These are phyloP conservation scores for Drosophila eohydei DNA, from an alignment of 2,888 invertebrate genomes.

Conservation along the genomic window DNA sequence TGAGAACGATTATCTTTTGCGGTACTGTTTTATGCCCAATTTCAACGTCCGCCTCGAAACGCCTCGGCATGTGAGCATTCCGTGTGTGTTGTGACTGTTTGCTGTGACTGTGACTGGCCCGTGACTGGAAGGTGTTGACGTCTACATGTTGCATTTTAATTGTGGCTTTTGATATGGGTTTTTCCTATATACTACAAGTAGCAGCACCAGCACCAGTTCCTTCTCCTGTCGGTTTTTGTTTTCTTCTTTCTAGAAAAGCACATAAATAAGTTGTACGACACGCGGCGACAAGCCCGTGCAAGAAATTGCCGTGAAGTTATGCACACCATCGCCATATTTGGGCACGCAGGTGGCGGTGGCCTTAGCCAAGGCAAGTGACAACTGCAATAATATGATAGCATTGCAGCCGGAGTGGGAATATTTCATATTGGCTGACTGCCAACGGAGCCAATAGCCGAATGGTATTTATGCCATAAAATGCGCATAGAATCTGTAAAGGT, in stretches of 20 bases:
- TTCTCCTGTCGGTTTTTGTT: conserved; percentile 17
- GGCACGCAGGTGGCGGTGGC: conserved; percentile 67
- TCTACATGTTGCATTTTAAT: conserved; percentile 80
- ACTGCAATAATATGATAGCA: conserved; percentile 23
- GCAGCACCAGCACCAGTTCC: conserved; percentile 1
- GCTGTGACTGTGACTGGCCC: conserved; percentile 38
- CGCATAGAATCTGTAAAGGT: conserved; percentile 12
- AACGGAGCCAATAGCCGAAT: conserved; percentile 15
- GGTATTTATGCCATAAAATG: conserved; percentile 26
- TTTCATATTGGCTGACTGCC: conserved; percentile 41
- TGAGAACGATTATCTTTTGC: conserved; percentile 70
- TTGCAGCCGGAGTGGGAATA: conserved; percentile 24
- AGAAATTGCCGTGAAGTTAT: conserved; percentile 75
- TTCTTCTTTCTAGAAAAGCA: conserved; percentile 52
- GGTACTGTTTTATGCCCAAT: conserved; percentile 75
- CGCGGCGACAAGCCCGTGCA: conserved; percentile 63
- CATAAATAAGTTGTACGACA: conserved; percentile 78
- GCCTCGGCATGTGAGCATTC: conserved; percentile 67
- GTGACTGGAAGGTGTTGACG: conserved; percentile 74
- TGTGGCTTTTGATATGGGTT: conserved; percentile 66
- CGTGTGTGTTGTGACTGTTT: conserved; percentile 13
- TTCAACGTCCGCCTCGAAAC: conserved; percentile 75
- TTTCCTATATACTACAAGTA: conserved; percentile 23
- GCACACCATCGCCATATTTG: conserved; percentile 68
- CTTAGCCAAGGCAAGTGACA: conserved; percentile 66